Evolutionary conservation across 1,140 invertebrate genomes (phyloP).

Genomic region (Pseudachorutes palmiensis): DNA sequence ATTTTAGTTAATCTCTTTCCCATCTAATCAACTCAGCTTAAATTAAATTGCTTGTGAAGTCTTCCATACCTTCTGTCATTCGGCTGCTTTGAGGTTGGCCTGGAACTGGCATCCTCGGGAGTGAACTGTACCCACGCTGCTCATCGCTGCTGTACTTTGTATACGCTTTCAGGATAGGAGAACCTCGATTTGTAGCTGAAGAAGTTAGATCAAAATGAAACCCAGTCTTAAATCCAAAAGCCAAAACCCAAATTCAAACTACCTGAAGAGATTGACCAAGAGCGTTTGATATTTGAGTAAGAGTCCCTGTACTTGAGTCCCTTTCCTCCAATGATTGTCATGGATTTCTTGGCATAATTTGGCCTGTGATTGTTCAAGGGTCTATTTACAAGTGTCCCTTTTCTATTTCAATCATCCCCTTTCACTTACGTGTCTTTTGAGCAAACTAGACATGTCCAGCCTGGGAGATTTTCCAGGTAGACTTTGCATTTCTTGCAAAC

Average conservation of each 20-base stretch:
- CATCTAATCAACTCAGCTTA: too few relatives aligned
- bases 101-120: not conserved
- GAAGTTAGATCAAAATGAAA: not conserved
- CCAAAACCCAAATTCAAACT: not conserved
- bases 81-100: not conserved
- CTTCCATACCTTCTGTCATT: too few relatives aligned
- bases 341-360: not conserved
- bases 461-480: not conserved
- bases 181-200: conserved; percentile 2
- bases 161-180: conserved; percentile 1
- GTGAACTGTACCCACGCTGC: not conserved
- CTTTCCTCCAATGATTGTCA: conserved; percentile 5
- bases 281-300: conserved; percentile 8
- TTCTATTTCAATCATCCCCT: too few relatives aligned
- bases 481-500: conserved; percentile 19
- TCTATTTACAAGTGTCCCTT: too few relatives aligned
- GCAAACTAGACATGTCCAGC: conserved; percentile 9
- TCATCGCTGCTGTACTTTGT: conserved; percentile 8
- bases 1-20: too few relatives aligned
- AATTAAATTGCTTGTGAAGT: too few relatives aligned
- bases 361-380: too few relatives aligned
- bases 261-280: conserved; percentile 16
- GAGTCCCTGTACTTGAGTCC: not conserved
- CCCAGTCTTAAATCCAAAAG: not conserved
- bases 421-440: conserved; percentile 2